Conservation (phyloP, 2,888 invertebrate species). For the Lamproptera curius region DNA sequence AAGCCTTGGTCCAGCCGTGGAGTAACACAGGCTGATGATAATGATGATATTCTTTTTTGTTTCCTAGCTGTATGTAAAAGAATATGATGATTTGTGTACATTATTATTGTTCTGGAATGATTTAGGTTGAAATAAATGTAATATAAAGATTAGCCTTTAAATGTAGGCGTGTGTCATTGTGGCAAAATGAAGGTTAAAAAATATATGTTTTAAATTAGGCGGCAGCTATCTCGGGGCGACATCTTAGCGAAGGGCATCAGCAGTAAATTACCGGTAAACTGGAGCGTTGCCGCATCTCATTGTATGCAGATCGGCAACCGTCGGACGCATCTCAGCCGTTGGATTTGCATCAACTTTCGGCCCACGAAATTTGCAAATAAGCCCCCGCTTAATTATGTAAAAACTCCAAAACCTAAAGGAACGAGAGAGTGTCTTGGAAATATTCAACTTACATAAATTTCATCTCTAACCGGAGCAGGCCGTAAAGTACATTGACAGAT, state of each 20-base stretch:
- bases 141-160: too few species aligned
- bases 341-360: slow-evolving; percentile 67
- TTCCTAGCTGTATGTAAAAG: too few species aligned
- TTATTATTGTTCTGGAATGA: too few species aligned
- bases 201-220: slow-evolving; percentile 47
- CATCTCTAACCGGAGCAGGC: slow-evolving; percentile 4
- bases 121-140: too few species aligned
- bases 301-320: slow-evolving; percentile 67
- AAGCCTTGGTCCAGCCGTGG: too few species aligned
- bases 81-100: too few species aligned
- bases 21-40: too few species aligned
- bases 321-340: slow-evolving; percentile 41
- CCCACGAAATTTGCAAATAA: slow-evolving; percentile 56
- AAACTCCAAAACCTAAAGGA: slow-evolving; percentile 12
- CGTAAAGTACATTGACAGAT: slow-evolving; percentile 27
- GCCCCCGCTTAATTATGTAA: slow-evolving; percentile 38
- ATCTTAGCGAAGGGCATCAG: slow-evolving; percentile 58
- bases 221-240: slow-evolving; percentile 63
- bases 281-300: slow-evolving; percentile 57
- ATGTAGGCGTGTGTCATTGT: not conserved
- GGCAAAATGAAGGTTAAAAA: slow-evolving; percentile 5
- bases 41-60: too few species aligned
- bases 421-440: not conserved
- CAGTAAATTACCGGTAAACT: slow-evolving; percentile 68
- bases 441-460: not conserved